phyloP scores from a whole-genome alignment of 2,888 invertebrate species.

The Meta bourneti region DNA sequence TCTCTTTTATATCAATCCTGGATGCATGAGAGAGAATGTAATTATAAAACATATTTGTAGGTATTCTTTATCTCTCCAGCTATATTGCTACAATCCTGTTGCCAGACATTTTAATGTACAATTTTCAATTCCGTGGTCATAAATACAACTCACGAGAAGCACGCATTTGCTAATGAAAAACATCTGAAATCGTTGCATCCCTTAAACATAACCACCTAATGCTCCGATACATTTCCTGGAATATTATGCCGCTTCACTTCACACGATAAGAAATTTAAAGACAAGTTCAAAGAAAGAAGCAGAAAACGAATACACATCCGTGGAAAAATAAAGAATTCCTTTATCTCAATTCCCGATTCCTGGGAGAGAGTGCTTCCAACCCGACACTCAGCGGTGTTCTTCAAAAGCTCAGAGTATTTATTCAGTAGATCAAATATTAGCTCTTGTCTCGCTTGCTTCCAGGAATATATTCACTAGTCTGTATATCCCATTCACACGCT shows the following conservation, averaged over 20 bases:
- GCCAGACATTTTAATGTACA: too few species aligned
- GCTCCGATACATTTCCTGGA: background rate
- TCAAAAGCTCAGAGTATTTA: constrained; percentile 30
- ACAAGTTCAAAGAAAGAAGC: background rate
- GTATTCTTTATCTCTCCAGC: too few species aligned
- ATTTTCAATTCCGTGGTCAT: too few species aligned
- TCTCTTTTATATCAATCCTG: too few species aligned
- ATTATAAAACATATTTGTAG: too few species aligned
- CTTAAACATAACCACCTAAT: too few species aligned
- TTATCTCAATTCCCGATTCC: background rate
- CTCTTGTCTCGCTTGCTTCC: background rate
- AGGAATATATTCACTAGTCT: background rate
- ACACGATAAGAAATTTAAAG: background rate
- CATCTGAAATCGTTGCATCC: too few species aligned
- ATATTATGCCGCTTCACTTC: background rate
- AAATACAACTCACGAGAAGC: too few species aligned
- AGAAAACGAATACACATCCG: background rate
- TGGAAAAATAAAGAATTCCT: background rate
- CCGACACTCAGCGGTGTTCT: background rate
- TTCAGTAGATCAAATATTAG: constrained; percentile 48
- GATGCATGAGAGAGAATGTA: too few species aligned
- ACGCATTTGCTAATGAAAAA: too few species aligned
- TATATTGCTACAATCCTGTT: too few species aligned
- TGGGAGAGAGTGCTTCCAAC: background rate
- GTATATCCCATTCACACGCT: background rate